A percentile compares a stretch with the other conserved stretches of the same genome.
Evolutionary conservation across 2,113 vertebrate species (phyloP).

Genomic region (Phylloscopus trochilus): DNA sequence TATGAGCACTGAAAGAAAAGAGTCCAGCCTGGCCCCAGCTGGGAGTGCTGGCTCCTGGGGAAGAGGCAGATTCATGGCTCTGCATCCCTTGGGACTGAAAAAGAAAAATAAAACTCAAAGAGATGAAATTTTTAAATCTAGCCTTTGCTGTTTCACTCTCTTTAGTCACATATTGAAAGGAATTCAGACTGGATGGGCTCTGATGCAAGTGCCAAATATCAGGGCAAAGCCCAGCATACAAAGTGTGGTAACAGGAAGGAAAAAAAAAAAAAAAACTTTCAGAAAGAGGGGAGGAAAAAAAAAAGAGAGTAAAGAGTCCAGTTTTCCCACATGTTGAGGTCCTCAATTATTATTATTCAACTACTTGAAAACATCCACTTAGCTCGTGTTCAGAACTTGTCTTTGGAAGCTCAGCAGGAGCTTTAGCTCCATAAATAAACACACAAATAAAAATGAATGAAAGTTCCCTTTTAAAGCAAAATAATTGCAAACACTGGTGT

Average conservation of each 20-base stretch:
- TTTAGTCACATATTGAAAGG: neutral
- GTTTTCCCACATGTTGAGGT: neutral
- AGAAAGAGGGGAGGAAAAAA: fast-evolving
- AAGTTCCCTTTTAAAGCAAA: neutral
- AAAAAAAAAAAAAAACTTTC: neutral
- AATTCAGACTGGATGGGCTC: neutral
- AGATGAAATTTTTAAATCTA: neutral
- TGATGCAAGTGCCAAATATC: neutral
- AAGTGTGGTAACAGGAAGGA: neutral
- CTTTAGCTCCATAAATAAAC: neutral
- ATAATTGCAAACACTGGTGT: neutral
- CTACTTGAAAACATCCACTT: neutral
- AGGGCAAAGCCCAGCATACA: neutral
- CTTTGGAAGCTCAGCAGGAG: neutral
- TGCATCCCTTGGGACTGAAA: neutral
- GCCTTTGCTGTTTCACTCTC: neutral
- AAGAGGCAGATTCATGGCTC: neutral
- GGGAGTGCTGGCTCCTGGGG: neutral
- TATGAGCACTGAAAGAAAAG: fast-evolving
- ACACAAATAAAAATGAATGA: neutral
- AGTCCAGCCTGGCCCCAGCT: neutral
- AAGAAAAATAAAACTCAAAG: neutral
- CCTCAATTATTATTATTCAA: neutral
- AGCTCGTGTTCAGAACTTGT: neutral
- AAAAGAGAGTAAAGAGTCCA: neutral